Conservation (phyloP, 92 coral and sea anemone species). For the Chrysogorgia sp. region DNA sequence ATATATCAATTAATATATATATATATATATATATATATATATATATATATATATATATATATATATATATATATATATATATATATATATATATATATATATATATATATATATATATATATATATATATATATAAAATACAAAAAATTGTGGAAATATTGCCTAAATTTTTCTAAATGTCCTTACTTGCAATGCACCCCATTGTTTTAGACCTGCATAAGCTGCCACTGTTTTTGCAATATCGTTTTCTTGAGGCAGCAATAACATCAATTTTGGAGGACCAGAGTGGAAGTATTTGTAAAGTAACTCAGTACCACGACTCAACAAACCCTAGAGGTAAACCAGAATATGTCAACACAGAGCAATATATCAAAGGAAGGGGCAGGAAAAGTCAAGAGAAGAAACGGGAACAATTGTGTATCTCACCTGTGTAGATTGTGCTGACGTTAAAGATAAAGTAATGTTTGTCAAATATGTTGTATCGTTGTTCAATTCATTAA, state of each 20-base stretch:
- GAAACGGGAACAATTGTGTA: neutral
- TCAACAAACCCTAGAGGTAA: conserved; percentile 18
- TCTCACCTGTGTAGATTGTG: conserved; percentile 76
- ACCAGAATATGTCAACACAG: neutral
- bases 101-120: too few species aligned
- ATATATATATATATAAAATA: too few species aligned
- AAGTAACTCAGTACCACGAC: conserved; percentile 42
- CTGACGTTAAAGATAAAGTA: conserved; percentile 63
- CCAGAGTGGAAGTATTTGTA: conserved; percentile 68
- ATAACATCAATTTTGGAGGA: conserved; percentile 78
- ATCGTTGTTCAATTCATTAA: conserved; percentile 76
- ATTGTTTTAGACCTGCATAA: conserved; percentile 72
- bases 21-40: too few species aligned
- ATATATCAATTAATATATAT: too few species aligned
- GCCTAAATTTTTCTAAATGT: too few species aligned
- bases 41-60: too few species aligned
- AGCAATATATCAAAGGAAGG: neutral
- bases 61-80: too few species aligned
- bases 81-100: too few species aligned
- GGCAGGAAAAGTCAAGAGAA: neutral
- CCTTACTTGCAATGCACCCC: conserved; percentile 75
- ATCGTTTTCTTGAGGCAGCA: conserved; percentile 74
- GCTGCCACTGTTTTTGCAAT: conserved; percentile 76
- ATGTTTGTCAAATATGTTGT: conserved; percentile 57
- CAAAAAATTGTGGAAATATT: too few species aligned